Evolutionary conservation across 2,113 vertebrate genomes (phyloP), one percentile per base, ranked within the genome.

Genomic region (Prunella himalayana): DNA sequence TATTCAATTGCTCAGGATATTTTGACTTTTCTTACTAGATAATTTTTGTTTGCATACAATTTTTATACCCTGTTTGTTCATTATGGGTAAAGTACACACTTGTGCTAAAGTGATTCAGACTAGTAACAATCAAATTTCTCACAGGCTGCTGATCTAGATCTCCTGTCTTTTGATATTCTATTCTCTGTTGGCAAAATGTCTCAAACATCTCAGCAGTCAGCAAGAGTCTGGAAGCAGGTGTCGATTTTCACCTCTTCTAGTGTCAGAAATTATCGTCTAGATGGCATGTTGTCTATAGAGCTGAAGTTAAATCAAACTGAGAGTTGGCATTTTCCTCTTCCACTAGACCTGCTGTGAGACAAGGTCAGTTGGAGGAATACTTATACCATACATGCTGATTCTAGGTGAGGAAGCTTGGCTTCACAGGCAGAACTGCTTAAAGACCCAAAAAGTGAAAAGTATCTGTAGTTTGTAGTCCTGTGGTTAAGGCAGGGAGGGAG

Each of bases 341-440:
- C 63, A 39, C 61, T 76, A 71, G 78, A 61, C 39, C 69, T 78
- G 60, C 37, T 0, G 20, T 0, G 11, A 82, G 76, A 85, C 60
- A 82, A 68, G 57, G 76, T 89, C 71, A 51, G 42, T 3, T 85
- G 73, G 65, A 90, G 42, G 31, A 71, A 31, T 10, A 69, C 1
- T 1, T 49, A 51, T 17, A 54, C 13, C 25, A 47, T 21, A 19
- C 0, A 0, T 0, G 0, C 39, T 45, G 73, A n/a, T 69, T 56
- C 51, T 35, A 37, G 49, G 25, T 69, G 61, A n/a, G 25, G 23
- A 64, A 71, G 37, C 13, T 49, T 59, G 31, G 31, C 63, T 87
- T 60, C 45, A 39, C 25, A 54, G 47, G 15, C 24, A 69, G 44
- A 54, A 19, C 19, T 61, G 8, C 60, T 78, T 65, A 27, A 94